phyloP scores from a whole-genome alignment of 2,888 invertebrate species.

The Idaea straminata region DNA sequence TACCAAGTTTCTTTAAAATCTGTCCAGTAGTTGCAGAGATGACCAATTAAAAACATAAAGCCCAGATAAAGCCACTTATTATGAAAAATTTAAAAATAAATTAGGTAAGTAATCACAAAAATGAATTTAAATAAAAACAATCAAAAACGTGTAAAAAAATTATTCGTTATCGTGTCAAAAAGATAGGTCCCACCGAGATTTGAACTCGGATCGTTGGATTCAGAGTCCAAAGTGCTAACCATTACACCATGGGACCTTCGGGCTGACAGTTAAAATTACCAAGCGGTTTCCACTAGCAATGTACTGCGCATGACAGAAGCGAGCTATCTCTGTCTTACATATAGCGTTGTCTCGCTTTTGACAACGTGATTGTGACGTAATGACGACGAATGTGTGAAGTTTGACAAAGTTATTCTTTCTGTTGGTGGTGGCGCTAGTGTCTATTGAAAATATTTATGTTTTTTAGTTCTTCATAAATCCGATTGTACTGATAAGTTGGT shows the following conservation, averaged over 20 bases:
- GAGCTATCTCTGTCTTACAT: conserved; percentile 11
- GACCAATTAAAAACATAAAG: no score
- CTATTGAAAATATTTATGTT: background rate
- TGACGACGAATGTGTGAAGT: background rate
- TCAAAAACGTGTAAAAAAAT: background rate
- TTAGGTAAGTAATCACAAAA: no score
- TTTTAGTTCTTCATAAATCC: background rate
- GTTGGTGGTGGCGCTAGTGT: background rate
- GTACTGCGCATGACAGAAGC: conserved; percentile 47
- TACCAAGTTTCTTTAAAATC: no score
- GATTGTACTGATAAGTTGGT: no score
- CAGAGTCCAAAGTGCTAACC: conserved; percentile 90
- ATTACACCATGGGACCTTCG: conserved; percentile 80
- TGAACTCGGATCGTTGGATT: conserved; percentile 91
- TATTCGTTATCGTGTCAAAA: conserved; percentile 21
- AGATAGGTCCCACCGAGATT: conserved; percentile 87
- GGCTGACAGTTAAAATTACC: conserved; percentile 29
- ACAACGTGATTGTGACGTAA: no score
- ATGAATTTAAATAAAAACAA: no score
- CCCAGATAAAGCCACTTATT: no score
- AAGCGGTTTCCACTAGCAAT: conserved; percentile 13
- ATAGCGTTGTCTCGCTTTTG: conserved; percentile 8
- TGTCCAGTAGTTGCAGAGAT: no score
- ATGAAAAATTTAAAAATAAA: no score
- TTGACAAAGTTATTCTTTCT: background rate